Evolutionary conservation across 2,797 vertebrate genomes (phyloP).

Genomic region (Chaetophractus vellerosus): DNA sequence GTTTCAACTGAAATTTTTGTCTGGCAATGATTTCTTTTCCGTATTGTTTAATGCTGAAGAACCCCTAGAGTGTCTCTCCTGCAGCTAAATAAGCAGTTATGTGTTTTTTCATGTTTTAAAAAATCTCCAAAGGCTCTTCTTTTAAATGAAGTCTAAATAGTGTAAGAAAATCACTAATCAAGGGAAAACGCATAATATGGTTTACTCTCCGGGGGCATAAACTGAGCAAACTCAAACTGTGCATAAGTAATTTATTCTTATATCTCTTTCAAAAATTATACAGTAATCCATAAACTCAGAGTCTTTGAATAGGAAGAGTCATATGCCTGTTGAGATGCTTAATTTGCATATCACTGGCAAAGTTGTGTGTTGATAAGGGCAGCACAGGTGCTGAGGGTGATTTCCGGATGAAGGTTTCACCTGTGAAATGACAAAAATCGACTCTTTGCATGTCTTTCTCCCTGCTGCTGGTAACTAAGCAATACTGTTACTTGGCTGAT

Average conservation of each 20-base stretch:
- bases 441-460: slow-evolving; percentile 45
- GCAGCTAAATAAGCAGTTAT: accelerated
- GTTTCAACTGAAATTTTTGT: slow-evolving; percentile 73
- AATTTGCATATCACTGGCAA: not conserved
- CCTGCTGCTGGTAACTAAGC: slow-evolving; percentile 74
- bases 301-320: not conserved
- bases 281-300: not conserved
- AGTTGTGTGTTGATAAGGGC: not conserved
- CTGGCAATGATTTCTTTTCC: slow-evolving; percentile 1
- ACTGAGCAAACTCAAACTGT: not conserved
- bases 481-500: slow-evolving; percentile 73
- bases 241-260: not conserved
- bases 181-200: not conserved
- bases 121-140: not conserved
- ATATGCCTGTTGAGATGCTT: not conserved
- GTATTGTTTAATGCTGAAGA: not conserved
- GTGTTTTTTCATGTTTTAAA: slow-evolving; percentile 35
- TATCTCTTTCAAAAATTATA: slow-evolving; percentile 51
- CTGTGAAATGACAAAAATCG: slow-evolving; percentile 71
- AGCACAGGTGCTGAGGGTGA: slow-evolving; percentile 27
- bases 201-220: slow-evolving; percentile 59
- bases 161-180: slow-evolving; percentile 10
- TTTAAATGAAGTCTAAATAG: slow-evolving; percentile 2
- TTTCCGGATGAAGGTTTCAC: slow-evolving; percentile 73
- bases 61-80: slow-evolving; percentile 14